Evolutionary conservation across 2,797 vertebrate genomes (phyloP).

Genomic region (Cygnus olor): DNA sequence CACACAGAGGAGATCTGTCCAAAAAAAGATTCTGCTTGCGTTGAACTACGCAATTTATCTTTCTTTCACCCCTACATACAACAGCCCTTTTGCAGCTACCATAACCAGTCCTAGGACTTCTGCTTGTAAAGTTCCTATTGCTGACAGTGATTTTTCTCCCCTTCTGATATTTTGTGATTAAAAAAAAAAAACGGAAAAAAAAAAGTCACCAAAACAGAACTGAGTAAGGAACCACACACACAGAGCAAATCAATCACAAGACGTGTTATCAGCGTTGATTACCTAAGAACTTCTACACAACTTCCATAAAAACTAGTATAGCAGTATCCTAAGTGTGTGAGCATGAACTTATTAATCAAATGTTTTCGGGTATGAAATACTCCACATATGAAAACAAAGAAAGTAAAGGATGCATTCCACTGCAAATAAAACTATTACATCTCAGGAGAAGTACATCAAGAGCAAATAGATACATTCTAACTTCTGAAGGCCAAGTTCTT

Average conservation of each 20-base stretch:
- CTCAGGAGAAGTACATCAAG: neutral
- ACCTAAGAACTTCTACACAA: neutral
- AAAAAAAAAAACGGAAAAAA: no score
- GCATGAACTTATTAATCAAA: neutral
- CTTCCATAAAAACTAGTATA: neutral
- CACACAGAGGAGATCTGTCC: neutral
- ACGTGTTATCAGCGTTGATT: neutral
- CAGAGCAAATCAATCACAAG: neutral
- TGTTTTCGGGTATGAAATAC: neutral
- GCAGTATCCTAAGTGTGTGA: neutral
- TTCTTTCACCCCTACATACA: neutral
- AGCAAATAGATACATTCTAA: neutral
- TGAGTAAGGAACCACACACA: neutral
- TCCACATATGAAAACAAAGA: neutral
- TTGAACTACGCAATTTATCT: neutral
- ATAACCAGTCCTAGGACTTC: neutral
- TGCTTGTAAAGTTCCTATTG: neutral
- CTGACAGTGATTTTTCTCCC: neutral
- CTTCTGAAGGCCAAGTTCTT: neutral
- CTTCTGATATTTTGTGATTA: neutral
- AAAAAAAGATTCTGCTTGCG: neutral
- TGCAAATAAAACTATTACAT: neutral
- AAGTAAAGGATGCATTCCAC: neutral
- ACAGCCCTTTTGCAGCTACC: accelerated
- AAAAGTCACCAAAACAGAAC: neutral